Conservation (phyloP, 2,113 vertebrate species). For the Rhodinocichla rosea region DNA sequence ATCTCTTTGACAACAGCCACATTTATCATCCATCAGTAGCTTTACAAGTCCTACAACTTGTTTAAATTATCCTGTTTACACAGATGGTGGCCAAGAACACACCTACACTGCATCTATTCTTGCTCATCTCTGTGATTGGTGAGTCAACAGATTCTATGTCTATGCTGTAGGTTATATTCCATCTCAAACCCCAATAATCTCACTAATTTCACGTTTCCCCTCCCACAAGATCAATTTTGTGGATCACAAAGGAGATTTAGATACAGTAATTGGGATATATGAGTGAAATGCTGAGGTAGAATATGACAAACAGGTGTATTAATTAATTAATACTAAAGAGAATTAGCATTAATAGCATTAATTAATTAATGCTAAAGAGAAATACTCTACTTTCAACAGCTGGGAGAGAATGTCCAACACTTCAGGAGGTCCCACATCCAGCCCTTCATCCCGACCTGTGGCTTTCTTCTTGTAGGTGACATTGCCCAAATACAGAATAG, state of each 20-base stretch:
- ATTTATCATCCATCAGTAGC: neutral
- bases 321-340: neutral
- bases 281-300: neutral
- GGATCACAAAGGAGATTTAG: neutral
- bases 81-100: neutral
- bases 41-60: neutral
- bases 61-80: neutral
- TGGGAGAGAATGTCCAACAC: conserved; percentile 91
- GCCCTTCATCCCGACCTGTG: conserved; percentile 89
- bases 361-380: neutral
- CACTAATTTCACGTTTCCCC: neutral
- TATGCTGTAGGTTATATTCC: neutral
- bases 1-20: neutral
- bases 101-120: neutral
- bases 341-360: neutral
- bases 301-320: neutral
- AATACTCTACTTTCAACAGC: conserved; percentile 84
- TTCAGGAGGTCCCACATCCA: conserved; percentile 93
- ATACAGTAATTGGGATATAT: neutral
- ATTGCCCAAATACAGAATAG: conserved; percentile 96
- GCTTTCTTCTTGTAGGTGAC: conserved; percentile 89
- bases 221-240: neutral
- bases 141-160: neutral
- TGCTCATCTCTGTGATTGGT: neutral
- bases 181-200: neutral